Evolutionary conservation across 2,113 vertebrate genomes (phyloP), one percentile per base, ranked within the genome.

Genomic region (Cnemophilus loriae): DNA sequence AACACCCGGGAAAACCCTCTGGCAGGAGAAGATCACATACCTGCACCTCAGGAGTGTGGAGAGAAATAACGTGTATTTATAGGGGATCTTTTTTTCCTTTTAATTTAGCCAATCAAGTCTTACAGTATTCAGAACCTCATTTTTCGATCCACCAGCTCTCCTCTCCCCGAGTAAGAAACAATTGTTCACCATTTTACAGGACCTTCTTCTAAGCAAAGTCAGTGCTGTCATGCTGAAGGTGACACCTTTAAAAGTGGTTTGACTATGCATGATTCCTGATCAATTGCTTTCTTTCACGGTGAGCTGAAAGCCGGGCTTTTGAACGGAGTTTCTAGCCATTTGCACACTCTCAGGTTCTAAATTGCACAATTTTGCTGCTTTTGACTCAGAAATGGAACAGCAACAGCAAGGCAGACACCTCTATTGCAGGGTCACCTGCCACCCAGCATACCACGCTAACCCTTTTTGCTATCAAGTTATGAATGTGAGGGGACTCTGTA

Each of bases 121-220:
- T 37, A 32, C 9, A 13, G 32, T 32, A 21, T 21, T 76, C 50
- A 74, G 28, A 81, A 53, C 9, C 44, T 33, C 1, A 14, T 35
- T 70, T 93, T 87, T 32, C 5, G 1, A 53, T 70, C 37, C 3
- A 5, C 4, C 16, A 64, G 11, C 7, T 77, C 42, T 32, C 12
- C 4, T 3, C 2, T 10, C 3, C 5, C 7, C 12, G 33, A 6
- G 3, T 1, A 68, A 18, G 16, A 41, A 91, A 68, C 3, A 26
- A 17, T 14, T 32, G 1, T 26, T 91, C 49, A 46, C 15, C 47
- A n/a, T 78, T 92, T 91, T 47, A 32, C 14, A 41, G 15, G 8
- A 46, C 50, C 27, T 7, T 5, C 27, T 61, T 30, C 47, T 50
- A 13, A 37, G 22, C 11, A 7, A 76, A 68, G 19, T 2, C 49